Evolutionary conservation across 2,797 vertebrate species (phyloP).

Genomic region (Poeciliopsis gracilis): DNA sequence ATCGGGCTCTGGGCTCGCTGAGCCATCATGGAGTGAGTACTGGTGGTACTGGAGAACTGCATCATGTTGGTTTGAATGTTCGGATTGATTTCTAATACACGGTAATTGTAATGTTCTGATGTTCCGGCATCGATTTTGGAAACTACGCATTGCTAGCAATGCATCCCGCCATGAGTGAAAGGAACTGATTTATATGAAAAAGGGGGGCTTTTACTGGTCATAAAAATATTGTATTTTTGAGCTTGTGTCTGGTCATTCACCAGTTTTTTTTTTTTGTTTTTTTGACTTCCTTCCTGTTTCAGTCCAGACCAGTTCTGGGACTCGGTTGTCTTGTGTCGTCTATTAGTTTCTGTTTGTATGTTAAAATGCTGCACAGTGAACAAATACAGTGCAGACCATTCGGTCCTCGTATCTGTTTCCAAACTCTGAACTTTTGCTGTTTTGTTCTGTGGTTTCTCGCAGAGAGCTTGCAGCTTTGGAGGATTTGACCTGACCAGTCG

Average conservation of each 20-base stretch:
- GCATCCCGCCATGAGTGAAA: not conserved
- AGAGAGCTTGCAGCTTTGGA: slow-evolving; percentile 98
- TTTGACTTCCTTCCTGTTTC: not conserved
- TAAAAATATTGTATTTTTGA: not conserved
- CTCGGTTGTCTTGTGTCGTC: not conserved
- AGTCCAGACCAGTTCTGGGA: not conserved
- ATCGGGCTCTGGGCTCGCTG: slow-evolving; percentile 83
- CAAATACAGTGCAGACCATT: not conserved
- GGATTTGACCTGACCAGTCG: slow-evolving; percentile 95
- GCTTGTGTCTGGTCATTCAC: not conserved
- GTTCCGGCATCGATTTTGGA: not conserved
- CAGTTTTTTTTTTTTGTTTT: not conserved
- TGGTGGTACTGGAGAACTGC: not conserved
- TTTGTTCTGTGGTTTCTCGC: slow-evolving; percentile 29
- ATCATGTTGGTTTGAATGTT: not conserved
- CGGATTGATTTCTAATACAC: not conserved
- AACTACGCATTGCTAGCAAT: not conserved
- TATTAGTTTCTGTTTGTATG: not conserved
- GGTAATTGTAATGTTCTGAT: not conserved
- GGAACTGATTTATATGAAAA: not conserved
- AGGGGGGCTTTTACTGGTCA: not conserved
- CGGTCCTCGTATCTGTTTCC: too few species aligned
- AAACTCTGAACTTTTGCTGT: not conserved
- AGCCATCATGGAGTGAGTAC: slow-evolving; percentile 90
- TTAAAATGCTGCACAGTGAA: not conserved